Evolutionary conservation across 2,888 invertebrate genomes (phyloP).

Genomic region (Eudasyphora cyanicolor): DNA sequence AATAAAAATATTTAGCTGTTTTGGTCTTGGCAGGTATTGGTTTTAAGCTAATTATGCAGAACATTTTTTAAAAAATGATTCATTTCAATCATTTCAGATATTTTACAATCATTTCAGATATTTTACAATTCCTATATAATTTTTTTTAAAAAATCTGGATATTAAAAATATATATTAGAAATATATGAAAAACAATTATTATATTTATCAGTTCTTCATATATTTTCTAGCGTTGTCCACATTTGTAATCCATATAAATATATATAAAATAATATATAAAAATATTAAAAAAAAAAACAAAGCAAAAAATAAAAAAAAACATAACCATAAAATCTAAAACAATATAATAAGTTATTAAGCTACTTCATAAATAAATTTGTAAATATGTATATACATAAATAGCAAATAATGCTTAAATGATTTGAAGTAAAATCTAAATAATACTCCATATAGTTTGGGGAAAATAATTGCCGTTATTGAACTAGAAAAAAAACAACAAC

Average conservation of each 20-base stretch:
- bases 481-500: constrained; percentile 5
- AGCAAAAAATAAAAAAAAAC: background rate
- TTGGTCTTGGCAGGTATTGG: too few species aligned
- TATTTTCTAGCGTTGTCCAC: background rate
- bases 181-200: too few species aligned
- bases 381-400: constrained; percentile 44
- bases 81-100: too few species aligned
- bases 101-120: too few species aligned
- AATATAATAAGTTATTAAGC: background rate
- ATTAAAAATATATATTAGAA: too few species aligned
- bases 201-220: background rate
- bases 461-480: constrained; percentile 54
- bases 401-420: background rate
- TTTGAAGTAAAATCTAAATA: background rate
- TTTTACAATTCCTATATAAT: too few species aligned
- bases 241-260: background rate
- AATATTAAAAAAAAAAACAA: background rate
- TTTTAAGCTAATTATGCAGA: too few species aligned
- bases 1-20: too few species aligned
- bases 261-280: background rate
- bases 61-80: too few species aligned
- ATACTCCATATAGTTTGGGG: constrained; percentile 28
- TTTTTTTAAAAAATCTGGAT: too few species aligned
- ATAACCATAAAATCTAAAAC: background rate
- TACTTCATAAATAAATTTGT: background rate